Conservation (phyloP, 2,113 vertebrate genomes). For the Uropsilus gracilis region DNA sequence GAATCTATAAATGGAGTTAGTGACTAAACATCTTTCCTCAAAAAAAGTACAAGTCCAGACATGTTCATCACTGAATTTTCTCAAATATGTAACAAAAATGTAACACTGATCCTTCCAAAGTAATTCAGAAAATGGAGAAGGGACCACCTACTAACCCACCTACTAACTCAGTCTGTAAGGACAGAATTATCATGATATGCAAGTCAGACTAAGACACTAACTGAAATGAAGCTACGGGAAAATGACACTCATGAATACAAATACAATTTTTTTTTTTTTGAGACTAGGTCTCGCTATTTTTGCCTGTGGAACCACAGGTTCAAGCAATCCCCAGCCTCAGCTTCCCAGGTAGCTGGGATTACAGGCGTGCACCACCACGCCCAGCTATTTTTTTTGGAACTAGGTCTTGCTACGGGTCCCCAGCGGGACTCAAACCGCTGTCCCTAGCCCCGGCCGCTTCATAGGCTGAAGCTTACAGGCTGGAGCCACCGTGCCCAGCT, state of each 20-base stretch:
- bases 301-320: too few species aligned
- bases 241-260: not conserved
- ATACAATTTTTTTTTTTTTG: too few species aligned
- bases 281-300: too few species aligned
- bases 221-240: not conserved
- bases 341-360: too few species aligned
- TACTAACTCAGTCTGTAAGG: not conserved
- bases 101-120: not conserved
- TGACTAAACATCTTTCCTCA: not conserved
- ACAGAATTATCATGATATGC: not conserved
- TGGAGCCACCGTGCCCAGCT: too few species aligned
- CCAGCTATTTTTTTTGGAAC: too few species aligned
- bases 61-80: not conserved
- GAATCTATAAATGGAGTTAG: not conserved
- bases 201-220: not conserved
- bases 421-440: too few species aligned
- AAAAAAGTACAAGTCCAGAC: not conserved
- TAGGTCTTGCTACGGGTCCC: too few species aligned
- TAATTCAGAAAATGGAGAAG: slow-evolving; percentile 8
- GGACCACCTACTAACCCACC: not conserved
- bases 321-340: too few species aligned
- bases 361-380: too few species aligned
- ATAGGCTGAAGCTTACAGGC: too few species aligned
- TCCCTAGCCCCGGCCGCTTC: too few species aligned
- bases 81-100: slow-evolving; percentile 5